Conservation (phyloP, 2,888 invertebrate species). For the Drosophila meridiana region DNA sequence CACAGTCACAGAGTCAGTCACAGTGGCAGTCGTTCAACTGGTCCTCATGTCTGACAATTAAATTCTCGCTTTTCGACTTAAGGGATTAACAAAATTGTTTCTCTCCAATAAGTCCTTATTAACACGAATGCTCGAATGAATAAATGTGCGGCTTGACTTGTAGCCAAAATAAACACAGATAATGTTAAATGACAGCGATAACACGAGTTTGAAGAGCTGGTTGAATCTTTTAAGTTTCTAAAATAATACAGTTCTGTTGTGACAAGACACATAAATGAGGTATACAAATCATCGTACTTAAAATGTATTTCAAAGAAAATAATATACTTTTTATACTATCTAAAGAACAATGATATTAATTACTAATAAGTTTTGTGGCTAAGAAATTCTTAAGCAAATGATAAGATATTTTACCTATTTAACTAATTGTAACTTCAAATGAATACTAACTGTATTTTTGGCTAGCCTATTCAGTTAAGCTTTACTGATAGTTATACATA, state of each 20-base stretch:
- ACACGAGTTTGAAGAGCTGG: background rate
- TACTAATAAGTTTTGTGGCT: no score
- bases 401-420: no score
- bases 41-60: conserved; percentile 40
- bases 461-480: no score
- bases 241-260: background rate
- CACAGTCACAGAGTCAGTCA: background rate
- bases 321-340: no score
- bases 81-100: conserved; percentile 47
- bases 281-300: no score
- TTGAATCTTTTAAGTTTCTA: background rate
- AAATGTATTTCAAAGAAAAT: no score
- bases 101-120: conserved; percentile 23
- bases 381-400: no score
- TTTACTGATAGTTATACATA: no score
- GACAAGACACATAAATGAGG: no score
- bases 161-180: conserved; percentile 16
- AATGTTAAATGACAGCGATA: conserved; percentile 3
- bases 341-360: no score
- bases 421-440: no score
- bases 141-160: conserved; percentile 51
- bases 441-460: no score
- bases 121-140: conserved; percentile 30
- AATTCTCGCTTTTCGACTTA: conserved; percentile 41
- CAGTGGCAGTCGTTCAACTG: background rate